These are phyloP conservation scores for Trachelus stipa DNA, from an alignment of 2,888 invertebrate species.

Conservation along the genomic window DNA sequence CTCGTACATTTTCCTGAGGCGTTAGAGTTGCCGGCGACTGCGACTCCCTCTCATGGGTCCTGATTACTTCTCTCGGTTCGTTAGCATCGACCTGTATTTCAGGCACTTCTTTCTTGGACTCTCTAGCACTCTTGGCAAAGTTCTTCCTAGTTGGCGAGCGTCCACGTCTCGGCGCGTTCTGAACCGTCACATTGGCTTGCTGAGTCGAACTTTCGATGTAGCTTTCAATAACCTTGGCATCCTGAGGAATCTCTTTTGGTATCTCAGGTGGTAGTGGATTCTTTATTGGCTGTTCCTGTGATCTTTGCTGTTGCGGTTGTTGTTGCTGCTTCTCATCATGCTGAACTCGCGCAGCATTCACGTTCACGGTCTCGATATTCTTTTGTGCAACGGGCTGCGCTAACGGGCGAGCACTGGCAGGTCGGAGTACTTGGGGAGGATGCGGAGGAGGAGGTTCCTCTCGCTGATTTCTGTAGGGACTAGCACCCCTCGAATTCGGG, in stretches of 20 bases:
- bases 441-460: conserved; percentile 44
- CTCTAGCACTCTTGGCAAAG: conserved; percentile 7
- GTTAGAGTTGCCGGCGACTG: conserved; percentile 32
- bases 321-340: conserved; percentile 15
- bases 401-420: conserved; percentile 55
- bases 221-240: conserved; percentile 11
- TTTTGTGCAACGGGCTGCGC: conserved; percentile 43
- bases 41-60: neutral
- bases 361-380: conserved; percentile 15
- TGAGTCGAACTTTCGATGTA: neutral
- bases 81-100: conserved; percentile 13
- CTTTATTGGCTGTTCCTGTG: neutral
- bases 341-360: conserved; percentile 7
- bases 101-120: conserved; percentile 14
- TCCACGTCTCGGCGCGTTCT: conserved; percentile 66
- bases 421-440: conserved; percentile 36
- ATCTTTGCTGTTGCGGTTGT: neutral
- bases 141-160: conserved; percentile 68
- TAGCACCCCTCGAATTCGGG: conserved; percentile 61
- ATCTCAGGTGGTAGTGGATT: neutral
- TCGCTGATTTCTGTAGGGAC: conserved; percentile 53
- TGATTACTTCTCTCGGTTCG: conserved; percentile 15
- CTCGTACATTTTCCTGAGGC: conserved; percentile 57
- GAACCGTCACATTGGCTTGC: neutral
- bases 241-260: neutral